Evolutionary conservation across 2,888 invertebrate species (phyloP).

Genomic region (Dicyrtoma fusca): DNA sequence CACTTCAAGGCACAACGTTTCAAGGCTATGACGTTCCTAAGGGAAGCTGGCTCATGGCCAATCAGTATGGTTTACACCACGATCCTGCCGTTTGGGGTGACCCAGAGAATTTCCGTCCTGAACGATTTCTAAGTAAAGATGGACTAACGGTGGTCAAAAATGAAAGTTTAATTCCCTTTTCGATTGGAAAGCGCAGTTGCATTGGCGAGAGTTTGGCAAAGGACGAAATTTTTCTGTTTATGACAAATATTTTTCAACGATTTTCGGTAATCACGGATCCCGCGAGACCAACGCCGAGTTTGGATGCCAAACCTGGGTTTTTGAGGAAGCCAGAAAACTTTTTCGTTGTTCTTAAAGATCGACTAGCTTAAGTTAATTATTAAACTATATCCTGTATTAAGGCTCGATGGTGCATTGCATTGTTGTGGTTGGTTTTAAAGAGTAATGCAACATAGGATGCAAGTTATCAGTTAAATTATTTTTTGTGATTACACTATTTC

Average conservation of each 20-base stretch:
- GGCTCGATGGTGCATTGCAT: too few species aligned
- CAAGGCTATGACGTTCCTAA: slow-evolving; percentile 1
- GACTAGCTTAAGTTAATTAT: neutral
- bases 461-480: too few species aligned
- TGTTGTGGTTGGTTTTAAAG: too few species aligned
- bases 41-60: neutral
- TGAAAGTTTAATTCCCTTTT: slow-evolving; percentile 26
- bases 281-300: neutral
- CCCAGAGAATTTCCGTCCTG: slow-evolving; percentile 46
- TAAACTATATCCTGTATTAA: too few species aligned
- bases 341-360: slow-evolving; percentile 9
- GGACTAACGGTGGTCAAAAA: slow-evolving; percentile 15
- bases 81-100: slow-evolving; percentile 46
- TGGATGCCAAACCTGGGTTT: slow-evolving; percentile 12
- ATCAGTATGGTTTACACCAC: slow-evolving; percentile 24
- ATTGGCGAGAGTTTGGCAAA: slow-evolving; percentile 27
- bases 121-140: slow-evolving; percentile 44
- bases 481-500: too few species aligned
- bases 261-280: slow-evolving; percentile 10
- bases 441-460: too few species aligned
- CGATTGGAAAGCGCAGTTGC: slow-evolving; percentile 21
- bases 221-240: slow-evolving; percentile 31
- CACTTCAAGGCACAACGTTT: neutral
- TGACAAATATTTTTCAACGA: slow-evolving; percentile 31
- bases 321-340: slow-evolving; percentile 13